Evolutionary conservation across 1,140 invertebrate genomes (phyloP).

Genomic region (Drepana arcuata): DNA sequence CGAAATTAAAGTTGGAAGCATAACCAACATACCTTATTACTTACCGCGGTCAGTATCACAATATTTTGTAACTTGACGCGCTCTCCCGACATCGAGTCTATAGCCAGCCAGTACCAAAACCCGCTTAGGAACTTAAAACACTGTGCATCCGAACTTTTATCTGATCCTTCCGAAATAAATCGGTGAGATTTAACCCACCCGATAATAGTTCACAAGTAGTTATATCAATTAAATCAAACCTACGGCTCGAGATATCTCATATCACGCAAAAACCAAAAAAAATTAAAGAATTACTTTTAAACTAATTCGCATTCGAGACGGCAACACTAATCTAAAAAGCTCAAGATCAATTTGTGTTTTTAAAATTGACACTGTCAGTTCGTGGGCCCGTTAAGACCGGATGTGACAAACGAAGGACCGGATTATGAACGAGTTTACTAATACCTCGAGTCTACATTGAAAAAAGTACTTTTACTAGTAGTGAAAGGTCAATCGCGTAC

Average conservation of each 20-base stretch:
- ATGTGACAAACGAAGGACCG: neutral
- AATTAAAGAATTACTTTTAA: no score
- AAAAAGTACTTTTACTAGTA: constrained; percentile 10
- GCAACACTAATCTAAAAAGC: no score
- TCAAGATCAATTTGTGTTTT: constrained; percentile 1
- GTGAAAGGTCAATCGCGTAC: neutral
- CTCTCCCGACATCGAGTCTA: constrained; percentile 28
- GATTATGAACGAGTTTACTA: neutral
- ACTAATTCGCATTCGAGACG: no score
- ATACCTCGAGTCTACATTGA: neutral
- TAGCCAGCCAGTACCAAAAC: constrained; percentile 13
- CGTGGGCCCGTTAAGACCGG: neutral
- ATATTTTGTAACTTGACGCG: constrained; percentile 57
- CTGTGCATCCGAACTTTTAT: constrained; percentile 32
- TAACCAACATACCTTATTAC: constrained; percentile 22
- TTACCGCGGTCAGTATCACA: constrained; percentile 31
- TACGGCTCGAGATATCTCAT: no score
- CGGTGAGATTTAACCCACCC: constrained; percentile 44
- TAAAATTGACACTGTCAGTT: neutral
- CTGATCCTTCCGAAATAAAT: constrained; percentile 50
- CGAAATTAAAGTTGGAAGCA: no score
- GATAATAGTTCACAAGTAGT: constrained; percentile 56
- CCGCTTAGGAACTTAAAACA: constrained; percentile 4
- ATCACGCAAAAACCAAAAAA: no score
- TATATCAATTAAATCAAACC: constrained; percentile 35